A percentile compares a stretch with the other conserved stretches of the same genome.
Conservation (phyloP, 2,888 invertebrate genomes). For the Octonoba sinensis region DNA sequence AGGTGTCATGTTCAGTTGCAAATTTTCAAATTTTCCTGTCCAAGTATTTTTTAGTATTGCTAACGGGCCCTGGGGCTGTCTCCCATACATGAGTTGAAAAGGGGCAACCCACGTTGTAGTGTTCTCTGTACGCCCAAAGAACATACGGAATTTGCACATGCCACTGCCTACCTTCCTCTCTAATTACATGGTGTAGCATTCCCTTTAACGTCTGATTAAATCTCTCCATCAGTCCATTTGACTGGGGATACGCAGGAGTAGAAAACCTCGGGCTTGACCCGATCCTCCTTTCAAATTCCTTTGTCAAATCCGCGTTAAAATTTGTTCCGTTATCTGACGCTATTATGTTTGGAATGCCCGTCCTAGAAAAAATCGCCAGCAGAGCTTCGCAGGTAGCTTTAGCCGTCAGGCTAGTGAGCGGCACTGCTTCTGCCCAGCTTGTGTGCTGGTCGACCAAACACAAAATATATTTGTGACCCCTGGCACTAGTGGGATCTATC, state of each 20-base stretch:
- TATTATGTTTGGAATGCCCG: not conserved
- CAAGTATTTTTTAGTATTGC: not conserved
- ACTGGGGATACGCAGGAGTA: not conserved
- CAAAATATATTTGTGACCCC: conserved; percentile 7
- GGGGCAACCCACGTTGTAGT: not conserved
- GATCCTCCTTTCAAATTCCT: not conserved
- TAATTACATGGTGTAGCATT: conserved; percentile 11
- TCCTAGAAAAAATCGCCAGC: conserved; percentile 1
- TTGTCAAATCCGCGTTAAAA: conserved; percentile 2
- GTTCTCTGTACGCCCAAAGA: not conserved
- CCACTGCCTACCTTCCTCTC: not conserved
- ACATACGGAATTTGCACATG: not conserved
- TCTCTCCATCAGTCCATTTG: not conserved
- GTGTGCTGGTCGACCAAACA: conserved; percentile 14
- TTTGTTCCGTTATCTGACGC: conserved; percentile 12
- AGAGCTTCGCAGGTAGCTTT: conserved; percentile 16
- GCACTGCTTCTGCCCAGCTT: conserved; percentile 12
- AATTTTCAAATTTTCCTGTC: not conserved
- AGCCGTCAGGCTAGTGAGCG: not conserved
- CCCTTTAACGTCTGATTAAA: conserved; percentile 2
- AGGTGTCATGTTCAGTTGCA: not conserved
- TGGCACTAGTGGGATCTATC: not conserved
- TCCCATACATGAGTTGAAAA: conserved; percentile 14
- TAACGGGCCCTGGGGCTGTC: not conserved
- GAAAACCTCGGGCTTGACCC: not conserved